Evolutionary conservation across 1,140 invertebrate species (phyloP), one percentile per base, ranked within the genome.

Genomic region (Lethocerus indicus): DNA sequence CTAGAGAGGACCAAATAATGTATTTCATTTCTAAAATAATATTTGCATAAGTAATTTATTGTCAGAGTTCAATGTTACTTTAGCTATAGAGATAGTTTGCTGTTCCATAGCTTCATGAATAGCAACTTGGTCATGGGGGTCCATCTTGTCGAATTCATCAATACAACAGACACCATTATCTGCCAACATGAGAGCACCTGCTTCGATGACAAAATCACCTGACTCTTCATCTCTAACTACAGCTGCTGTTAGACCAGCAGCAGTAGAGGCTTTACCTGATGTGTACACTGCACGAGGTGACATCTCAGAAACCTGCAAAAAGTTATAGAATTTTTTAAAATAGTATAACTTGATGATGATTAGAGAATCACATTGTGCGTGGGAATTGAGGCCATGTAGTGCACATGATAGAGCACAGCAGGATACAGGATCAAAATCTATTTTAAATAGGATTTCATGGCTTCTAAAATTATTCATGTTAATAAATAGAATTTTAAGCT

Each of bases 91-190:
- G 61, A 99, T 98, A 0, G 95, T 98, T 67, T 99, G 96, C 63
- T 99, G 96, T 75, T 99, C 96, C 96, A 99, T 99, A 41, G 95
- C 96, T 72, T 99, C 96, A 67, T 99, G 95, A 61, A 97, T 98
- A 24, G 96, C 95, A 5, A 98, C 93, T 67, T 98, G 94, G 74
- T 99, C 95, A 51, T 80, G 78, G 1, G 75, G 73, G 64, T 98
- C 95, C 96, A 99, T 99, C 72, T 99, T 98, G 62, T 99, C 96
- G 68, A 99, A 98, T 70, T 98, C 95, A 64, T 99, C 95, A 57
- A 99, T 99, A 63, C 95, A 99, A 64, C 95, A 98, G 25, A 99
- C 87, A 14, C 96, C 95, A 66, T 97, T 97, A 66, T 99, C 95
- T 0, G 95, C 95, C 57, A 99, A 74, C 93, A 99, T 98, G 3